Evolutionary conservation across 92 coral and sea anemone genomes (phyloP).

Genomic region (Paragorgia papillata): DNA sequence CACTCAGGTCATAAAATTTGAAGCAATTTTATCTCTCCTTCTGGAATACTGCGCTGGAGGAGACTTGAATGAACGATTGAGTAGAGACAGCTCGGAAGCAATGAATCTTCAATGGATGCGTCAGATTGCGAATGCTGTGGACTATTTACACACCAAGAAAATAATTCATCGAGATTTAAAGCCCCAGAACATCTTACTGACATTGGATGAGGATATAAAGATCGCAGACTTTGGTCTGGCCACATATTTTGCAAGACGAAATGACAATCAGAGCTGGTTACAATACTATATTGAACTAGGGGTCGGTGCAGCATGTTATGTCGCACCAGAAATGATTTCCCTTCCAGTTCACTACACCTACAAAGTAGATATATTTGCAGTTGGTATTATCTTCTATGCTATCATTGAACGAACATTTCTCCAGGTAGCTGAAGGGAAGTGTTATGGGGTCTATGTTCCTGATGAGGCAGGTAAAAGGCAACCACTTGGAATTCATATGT

Average conservation of each 20-base stretch:
- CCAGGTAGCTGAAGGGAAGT: slow-evolving; percentile 21
- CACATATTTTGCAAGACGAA: background rate
- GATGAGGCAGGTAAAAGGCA: background rate
- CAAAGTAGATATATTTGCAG: slow-evolving; percentile 51
- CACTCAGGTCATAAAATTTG: background rate
- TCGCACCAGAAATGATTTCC: slow-evolving; percentile 64
- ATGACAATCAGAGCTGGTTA: slow-evolving; percentile 9
- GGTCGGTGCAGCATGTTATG: slow-evolving; percentile 39
- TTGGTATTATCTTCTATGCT: slow-evolving; percentile 58
- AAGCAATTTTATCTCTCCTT: slow-evolving; percentile 21
- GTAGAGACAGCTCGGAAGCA: background rate
- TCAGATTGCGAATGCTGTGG: slow-evolving; percentile 11
- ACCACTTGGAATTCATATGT: slow-evolving; percentile 40
- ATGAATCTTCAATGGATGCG: slow-evolving; percentile 18
- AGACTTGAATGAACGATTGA: slow-evolving; percentile 14
- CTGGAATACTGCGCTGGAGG: slow-evolving; percentile 20
- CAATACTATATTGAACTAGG: background rate
- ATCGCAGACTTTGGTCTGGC: slow-evolving; percentile 34
- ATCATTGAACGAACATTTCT: slow-evolving; percentile 42
- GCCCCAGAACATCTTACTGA: slow-evolving; percentile 15
- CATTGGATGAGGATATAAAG: slow-evolving; percentile 1
- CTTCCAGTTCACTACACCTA: slow-evolving; percentile 34
- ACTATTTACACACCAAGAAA: background rate
- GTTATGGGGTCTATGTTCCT: slow-evolving; percentile 45
- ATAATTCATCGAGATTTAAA: slow-evolving; percentile 16